Conservation (phyloP, 2,113 vertebrate genomes). For the Hepsetus odoe region DNA sequence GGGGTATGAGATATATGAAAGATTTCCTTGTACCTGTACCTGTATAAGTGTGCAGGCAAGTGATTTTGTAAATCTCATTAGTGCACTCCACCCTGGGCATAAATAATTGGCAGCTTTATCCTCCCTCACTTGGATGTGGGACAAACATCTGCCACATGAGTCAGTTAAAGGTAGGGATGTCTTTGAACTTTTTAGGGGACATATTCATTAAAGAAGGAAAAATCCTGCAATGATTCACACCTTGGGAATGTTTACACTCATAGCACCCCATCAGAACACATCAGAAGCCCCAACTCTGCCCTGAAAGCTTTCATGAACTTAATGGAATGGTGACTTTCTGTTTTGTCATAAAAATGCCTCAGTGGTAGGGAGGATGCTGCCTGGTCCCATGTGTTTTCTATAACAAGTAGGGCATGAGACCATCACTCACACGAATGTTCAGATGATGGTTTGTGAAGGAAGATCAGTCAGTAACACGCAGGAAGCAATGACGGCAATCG, state of each 20-base stretch:
- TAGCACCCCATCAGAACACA: too few species aligned
- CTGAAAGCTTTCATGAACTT: neutral
- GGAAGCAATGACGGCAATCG: slow-evolving; percentile 32
- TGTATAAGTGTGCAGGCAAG: neutral
- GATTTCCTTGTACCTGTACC: neutral
- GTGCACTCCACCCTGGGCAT: neutral
- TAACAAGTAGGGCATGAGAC: slow-evolving; percentile 6
- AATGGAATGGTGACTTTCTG: neutral
- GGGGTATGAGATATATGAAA: neutral
- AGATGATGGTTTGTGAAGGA: slow-evolving; percentile 31
- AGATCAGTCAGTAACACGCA: slow-evolving; percentile 41
- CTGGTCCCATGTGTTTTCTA: neutral
- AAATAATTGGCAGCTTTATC: neutral
- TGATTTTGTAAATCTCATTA: slow-evolving; percentile 25
- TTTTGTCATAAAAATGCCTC: neutral
- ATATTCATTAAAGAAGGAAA: slow-evolving; percentile 14
- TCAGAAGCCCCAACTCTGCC: neutral
- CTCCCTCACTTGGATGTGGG: neutral
- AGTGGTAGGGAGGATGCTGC: neutral
- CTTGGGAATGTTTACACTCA: slow-evolving; percentile 13
- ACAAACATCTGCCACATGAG: slow-evolving; percentile 35
- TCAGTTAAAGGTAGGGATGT: neutral
- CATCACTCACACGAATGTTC: neutral
- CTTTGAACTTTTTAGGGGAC: slow-evolving; percentile 21
- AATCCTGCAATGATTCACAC: slow-evolving; percentile 15